phyloP scores from a whole-genome alignment of 2,113 vertebrate genomes.

The Pituophis catenifer region DNA sequence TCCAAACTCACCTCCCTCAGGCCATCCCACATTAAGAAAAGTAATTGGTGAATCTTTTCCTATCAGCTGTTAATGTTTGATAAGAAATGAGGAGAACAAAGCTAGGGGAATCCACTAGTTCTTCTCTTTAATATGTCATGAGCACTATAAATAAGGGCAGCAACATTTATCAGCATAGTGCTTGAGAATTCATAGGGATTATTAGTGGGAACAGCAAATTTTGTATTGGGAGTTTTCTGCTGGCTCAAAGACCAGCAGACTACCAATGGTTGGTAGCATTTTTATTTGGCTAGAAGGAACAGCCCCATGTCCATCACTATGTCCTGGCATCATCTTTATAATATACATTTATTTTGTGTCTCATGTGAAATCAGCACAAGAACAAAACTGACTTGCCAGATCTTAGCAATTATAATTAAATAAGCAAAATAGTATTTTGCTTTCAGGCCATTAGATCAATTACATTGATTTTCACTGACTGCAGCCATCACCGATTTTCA shows the following conservation, averaged over 20 bases:
- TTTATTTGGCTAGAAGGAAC: background rate
- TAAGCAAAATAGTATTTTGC: conserved; percentile 61
- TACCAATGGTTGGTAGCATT: background rate
- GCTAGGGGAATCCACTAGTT: background rate
- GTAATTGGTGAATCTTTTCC: background rate
- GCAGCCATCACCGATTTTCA: conserved; percentile 39
- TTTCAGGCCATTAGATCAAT: conserved; percentile 57
- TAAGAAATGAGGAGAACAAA: background rate
- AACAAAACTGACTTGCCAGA: conserved; percentile 26
- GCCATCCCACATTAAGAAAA: background rate
- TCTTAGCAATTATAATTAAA: conserved; percentile 42
- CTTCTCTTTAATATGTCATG: background rate
- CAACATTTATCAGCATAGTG: background rate
- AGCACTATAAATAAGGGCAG: background rate
- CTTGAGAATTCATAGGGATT: background rate
- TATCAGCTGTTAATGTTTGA: background rate
- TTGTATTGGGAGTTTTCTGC: background rate
- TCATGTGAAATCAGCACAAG: conserved; percentile 47
- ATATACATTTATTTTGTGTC: conserved; percentile 51
- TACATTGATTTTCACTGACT: conserved; percentile 55
- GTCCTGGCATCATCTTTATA: conserved; percentile 47
- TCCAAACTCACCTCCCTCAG: background rate
- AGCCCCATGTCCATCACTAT: background rate
- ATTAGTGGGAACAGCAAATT: background rate
- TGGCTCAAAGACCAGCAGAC: background rate